Percentiles rank a stretch among this genome's conserved stretches.
Evolutionary conservation across 2,888 invertebrate species (phyloP).

Genomic region (Ormyrus pomaceus): DNA sequence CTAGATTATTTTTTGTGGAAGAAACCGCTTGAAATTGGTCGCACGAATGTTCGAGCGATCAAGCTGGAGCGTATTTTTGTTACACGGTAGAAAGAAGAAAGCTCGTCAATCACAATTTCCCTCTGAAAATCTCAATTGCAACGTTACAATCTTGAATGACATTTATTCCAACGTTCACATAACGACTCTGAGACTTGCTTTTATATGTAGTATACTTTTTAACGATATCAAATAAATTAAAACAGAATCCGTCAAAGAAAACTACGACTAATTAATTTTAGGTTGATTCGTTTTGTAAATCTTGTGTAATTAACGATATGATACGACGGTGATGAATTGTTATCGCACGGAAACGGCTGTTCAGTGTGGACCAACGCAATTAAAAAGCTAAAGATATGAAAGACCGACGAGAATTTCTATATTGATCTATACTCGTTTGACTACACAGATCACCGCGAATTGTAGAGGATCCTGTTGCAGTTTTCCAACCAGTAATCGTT

Average conservation of each 20-base stretch:
- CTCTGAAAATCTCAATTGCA: no score
- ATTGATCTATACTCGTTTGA: conserved; percentile 55
- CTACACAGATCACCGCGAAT: conserved; percentile 35
- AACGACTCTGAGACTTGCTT: no score
- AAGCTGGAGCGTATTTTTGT: conserved; percentile 34
- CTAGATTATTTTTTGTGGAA: no score
- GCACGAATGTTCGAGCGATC: no score
- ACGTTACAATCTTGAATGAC: no score
- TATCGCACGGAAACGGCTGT: neutral
- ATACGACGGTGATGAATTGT: conserved; percentile 11
- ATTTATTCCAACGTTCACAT: no score
- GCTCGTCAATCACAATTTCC: conserved; percentile 8
- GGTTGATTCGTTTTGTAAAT: neutral
- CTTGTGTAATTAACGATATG: neutral
- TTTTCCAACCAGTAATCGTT: conserved; percentile 57
- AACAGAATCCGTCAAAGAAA: no score
- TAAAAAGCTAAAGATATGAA: conserved; percentile 1
- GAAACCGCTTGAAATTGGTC: no score
- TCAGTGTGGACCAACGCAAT: conserved; percentile 10
- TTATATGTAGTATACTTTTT: no score
- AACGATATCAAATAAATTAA: no score
- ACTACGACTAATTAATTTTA: no score
- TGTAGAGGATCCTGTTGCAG: conserved; percentile 57
- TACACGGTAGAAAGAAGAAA: conserved; percentile 18
- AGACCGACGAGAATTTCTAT: conserved; percentile 58